Conservation (phyloP, 2,113 vertebrate species). For the Nipponia nippon region DNA sequence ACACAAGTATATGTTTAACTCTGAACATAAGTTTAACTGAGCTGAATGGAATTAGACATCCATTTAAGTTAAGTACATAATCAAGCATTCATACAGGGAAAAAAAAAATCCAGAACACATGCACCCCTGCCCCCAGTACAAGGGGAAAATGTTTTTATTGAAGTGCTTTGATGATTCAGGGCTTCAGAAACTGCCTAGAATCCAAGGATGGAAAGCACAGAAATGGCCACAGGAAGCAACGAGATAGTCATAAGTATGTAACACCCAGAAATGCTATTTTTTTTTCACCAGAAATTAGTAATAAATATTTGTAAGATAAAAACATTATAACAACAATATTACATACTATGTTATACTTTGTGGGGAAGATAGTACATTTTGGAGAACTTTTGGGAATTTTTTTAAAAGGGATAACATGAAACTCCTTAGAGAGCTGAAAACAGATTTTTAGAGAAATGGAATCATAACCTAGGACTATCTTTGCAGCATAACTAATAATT, state of each 20-base stretch:
- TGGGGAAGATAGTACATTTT: background rate
- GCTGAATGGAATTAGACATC: background rate
- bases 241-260: background rate
- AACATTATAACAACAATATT: background rate
- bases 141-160: background rate
- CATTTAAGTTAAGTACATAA: background rate
- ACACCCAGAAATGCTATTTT: background rate
- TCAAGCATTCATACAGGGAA: background rate
- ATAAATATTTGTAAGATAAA: background rate
- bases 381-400: background rate
- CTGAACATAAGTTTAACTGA: background rate
- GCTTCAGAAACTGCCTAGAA: background rate
- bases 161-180: background rate
- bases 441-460: background rate
- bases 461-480: background rate
- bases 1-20: background rate
- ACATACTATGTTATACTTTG: background rate
- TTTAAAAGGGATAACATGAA: background rate
- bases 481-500: background rate
- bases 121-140: accelerated
- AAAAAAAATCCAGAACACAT: background rate
- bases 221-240: background rate
- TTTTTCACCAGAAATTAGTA: background rate
- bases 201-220: background rate
- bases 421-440: background rate